phyloP scores from a whole-genome alignment of 2,888 invertebrate genomes.

The Lomographa bimaculata region DNA sequence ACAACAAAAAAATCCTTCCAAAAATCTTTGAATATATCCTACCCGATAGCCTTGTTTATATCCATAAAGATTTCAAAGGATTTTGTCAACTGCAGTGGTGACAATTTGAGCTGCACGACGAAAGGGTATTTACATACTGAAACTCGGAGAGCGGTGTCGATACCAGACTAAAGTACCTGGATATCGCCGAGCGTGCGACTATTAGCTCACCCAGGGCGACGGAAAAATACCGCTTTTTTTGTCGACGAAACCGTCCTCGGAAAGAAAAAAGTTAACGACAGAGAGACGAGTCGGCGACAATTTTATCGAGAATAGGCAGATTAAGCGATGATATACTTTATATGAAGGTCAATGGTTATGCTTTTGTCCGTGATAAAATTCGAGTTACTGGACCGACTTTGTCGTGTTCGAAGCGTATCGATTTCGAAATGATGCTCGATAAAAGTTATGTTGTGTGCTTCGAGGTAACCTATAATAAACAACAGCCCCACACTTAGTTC shows the following conservation, averaged over 20 bases:
- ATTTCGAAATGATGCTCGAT: too few species aligned
- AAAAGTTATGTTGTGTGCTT: too few species aligned
- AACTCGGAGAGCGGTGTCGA: slow-evolving; percentile 34
- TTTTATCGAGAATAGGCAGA: slow-evolving; percentile 33
- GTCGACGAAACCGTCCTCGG: slow-evolving; percentile 2
- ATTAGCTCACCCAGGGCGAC: slow-evolving; percentile 21
- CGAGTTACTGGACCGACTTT: slow-evolving; percentile 1
- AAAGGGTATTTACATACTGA: slow-evolving; percentile 36
- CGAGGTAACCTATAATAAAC: too few species aligned
- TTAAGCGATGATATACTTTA: slow-evolving; percentile 34
- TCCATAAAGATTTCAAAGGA: slow-evolving; percentile 17
- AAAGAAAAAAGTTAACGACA: slow-evolving; percentile 22
- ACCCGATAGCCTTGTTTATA: too few species aligned
- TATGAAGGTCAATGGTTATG: slow-evolving; percentile 22
- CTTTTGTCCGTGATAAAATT: slow-evolving; percentile 16
- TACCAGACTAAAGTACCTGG: slow-evolving; percentile 30
- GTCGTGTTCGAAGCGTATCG: background rate
- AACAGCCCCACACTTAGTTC: too few species aligned
- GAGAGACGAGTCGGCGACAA: slow-evolving; percentile 25
- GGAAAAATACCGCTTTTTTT: slow-evolving; percentile 12
- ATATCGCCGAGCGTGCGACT: slow-evolving; percentile 17
- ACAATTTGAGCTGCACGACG: slow-evolving; percentile 28
- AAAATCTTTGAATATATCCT: too few species aligned
- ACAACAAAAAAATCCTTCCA: too few species aligned
- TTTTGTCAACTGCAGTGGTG: slow-evolving; percentile 21